Evolutionary conservation across 2,797 vertebrate genomes (phyloP).

Genomic region (Potorous gilbertii): DNA sequence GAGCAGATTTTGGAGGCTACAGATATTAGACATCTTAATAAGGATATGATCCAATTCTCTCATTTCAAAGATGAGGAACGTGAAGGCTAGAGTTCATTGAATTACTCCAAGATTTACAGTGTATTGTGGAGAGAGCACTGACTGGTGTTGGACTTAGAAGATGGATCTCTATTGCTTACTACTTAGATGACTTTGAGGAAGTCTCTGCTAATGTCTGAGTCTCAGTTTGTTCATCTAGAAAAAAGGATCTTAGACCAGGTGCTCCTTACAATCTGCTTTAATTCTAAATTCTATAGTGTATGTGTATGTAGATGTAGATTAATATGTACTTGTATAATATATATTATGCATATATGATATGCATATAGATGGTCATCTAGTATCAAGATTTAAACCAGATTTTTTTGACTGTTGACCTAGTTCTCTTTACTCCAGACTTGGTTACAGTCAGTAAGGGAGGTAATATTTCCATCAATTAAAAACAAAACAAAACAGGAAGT

Average conservation of each 20-base stretch:
- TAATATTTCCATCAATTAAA: constrained; percentile 2
- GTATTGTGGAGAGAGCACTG: neutral
- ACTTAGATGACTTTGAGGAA: neutral
- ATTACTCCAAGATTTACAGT: neutral
- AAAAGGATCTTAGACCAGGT: neutral
- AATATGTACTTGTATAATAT: neutral
- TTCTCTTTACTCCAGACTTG: neutral
- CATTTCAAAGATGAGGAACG: neutral
- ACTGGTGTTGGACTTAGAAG: neutral
- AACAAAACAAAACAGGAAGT: neutral
- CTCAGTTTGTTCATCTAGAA: neutral
- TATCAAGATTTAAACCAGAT: neutral
- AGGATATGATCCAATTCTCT: neutral
- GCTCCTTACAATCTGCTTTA: neutral
- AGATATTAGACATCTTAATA: neutral
- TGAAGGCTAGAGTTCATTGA: neutral
- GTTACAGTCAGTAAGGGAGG: neutral
- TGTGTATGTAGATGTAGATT: neutral
- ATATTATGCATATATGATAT: neutral
- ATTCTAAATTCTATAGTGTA: neutral
- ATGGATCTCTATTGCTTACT: neutral
- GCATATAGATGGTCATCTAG: neutral
- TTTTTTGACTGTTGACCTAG: neutral
- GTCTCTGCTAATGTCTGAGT: neutral
- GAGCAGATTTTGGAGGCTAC: neutral